Base-by-base conservation (phyloP, 2,113 vertebrate species). In the Chloropsis cyanopogon region DNA sequence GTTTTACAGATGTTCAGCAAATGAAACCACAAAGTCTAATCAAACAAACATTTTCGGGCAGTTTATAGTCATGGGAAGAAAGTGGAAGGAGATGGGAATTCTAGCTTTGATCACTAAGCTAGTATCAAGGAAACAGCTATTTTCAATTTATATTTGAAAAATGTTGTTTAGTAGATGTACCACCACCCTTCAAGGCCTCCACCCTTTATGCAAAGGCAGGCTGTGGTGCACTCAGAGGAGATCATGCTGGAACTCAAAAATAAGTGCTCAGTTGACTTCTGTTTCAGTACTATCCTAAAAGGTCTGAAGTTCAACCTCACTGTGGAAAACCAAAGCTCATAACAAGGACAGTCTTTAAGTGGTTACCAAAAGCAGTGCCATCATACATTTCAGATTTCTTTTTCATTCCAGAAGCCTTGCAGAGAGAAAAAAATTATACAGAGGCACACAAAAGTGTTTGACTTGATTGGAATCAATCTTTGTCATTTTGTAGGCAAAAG, bases 1-100 rank as follows among this genome's bases (percentile, higher is more conserved):
- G 94, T 80, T 93, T 50, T 83, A 88, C 96, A 97, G 94, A 95
- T 95, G 94, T 93, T 96, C 82, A 88, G 76, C 77, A 88, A 94
- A 90, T 60, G 53, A 96, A 95, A 92, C 92, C 93, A 90, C 85
- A 64, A 90, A 77, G 44, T 68, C 79, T 90, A 93, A 96, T 88
- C 82, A 97, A 96, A 95, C 79, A 92, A 95, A 97, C 56, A 88
- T 94, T 94, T 94, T 90, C 41, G 78, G 25, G 53, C 79, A 83
- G 82, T 88, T 95, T 86, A 84, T n/a, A 86, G 76, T n/a, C 85
- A 94, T 81, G 82, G 79, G 79, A 96, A 93, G 93, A 96, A 93
- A 93, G 76, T 86, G 64, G 80, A 95, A 85, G 76, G 80, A 93
- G 85, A 90, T 78, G 72, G 56, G 65, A 69, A 78, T 86, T 95